Conservation (phyloP, 53 echinoderm and acorn worm species). For the Apostichopus leukothele region DNA sequence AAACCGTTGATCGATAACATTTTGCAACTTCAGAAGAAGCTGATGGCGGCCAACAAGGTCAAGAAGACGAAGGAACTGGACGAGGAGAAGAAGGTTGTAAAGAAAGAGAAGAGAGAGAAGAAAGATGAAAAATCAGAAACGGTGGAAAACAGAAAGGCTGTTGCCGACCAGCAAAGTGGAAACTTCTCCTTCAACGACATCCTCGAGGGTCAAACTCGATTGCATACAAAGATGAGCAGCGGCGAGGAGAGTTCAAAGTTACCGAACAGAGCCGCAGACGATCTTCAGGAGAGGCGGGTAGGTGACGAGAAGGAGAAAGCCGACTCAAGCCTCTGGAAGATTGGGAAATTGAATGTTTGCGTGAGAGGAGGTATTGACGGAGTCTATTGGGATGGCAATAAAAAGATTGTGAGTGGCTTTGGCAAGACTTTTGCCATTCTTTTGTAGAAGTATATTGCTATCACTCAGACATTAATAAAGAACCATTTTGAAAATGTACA, state of each 20-base stretch:
- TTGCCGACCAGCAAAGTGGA: neutral
- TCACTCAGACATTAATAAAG: too few relatives aligned
- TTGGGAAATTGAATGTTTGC: slow-evolving; percentile 27
- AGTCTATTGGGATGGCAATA: slow-evolving; percentile 11
- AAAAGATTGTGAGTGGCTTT: slow-evolving; percentile 2
- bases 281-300: neutral
- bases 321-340: slow-evolving; percentile 15
- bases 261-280: neutral
- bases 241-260: neutral
- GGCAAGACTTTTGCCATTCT: too few relatives aligned
- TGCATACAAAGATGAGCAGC: neutral
- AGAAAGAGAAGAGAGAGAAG: neutral
- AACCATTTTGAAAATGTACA: too few relatives aligned
- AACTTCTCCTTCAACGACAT: slow-evolving; percentile 9
- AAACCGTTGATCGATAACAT: slow-evolving; percentile 26
- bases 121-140: neutral
- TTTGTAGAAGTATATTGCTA: too few relatives aligned
- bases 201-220: neutral
- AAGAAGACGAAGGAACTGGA: neutral
- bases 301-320: neutral
- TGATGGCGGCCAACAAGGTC: neutral
- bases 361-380: slow-evolving; percentile 25
- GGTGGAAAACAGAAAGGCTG: neutral
- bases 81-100: neutral
- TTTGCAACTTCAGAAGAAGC: slow-evolving; percentile 14